Percentiles rank a stretch among this genome's conserved stretches.
These are phyloP conservation scores for Rosalia funebris DNA, from an alignment of 2,888 invertebrate species.

Conservation along the genomic window DNA sequence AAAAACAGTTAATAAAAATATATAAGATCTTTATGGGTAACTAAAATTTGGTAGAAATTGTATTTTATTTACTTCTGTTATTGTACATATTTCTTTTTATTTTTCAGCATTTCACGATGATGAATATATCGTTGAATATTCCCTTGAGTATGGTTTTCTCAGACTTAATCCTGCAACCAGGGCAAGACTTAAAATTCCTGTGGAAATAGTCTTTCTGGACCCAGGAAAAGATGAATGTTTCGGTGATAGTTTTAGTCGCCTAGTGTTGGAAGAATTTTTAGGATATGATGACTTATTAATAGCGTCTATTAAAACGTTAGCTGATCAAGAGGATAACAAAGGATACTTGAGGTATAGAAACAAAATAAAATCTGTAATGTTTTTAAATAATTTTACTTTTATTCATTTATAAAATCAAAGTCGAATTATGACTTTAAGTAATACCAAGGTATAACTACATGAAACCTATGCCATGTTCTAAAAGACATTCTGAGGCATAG, in stretches of 20 bases:
- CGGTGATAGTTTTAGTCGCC: constrained; percentile 90
- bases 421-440: no score
- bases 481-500: no score
- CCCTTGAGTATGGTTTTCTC: constrained; percentile 95
- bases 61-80: no score
- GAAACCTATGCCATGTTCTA: no score
- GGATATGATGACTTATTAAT: constrained; percentile 98
- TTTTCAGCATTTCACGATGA: constrained; percentile 72
- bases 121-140: constrained; percentile 97
- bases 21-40: no score
- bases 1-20: no score
- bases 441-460: no score
- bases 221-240: constrained; percentile 91
- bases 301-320: constrained; percentile 94
- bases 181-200: constrained; percentile 89
- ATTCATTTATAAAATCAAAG: no score
- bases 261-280: constrained; percentile 90
- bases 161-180: constrained; percentile 88
- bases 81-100: no score
- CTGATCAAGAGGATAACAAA: constrained; percentile 96
- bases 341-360: constrained; percentile 85
- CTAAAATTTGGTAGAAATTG: no score
- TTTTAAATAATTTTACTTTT: no score
- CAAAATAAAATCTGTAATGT: no score
- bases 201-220: constrained; percentile 87